Percentiles rank a stretch among this genome's conserved stretches.
Evolutionary conservation across 2,888 invertebrate species (phyloP).

Genomic region (Torymus auratus): DNA sequence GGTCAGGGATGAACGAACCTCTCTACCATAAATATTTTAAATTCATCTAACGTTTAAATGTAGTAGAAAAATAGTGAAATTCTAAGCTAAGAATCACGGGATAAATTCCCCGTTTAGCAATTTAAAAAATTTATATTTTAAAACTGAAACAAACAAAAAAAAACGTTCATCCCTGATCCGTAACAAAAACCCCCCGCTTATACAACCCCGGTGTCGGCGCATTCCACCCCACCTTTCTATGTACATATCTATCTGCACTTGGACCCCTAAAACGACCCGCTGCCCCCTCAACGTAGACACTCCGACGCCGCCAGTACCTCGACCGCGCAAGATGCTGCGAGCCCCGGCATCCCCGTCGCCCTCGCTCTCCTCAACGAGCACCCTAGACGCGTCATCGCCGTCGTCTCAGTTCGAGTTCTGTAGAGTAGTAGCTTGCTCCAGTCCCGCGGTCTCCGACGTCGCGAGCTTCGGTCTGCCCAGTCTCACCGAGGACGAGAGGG

Average conservation of each 20-base stretch:
- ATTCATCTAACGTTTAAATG: too few relatives aligned
- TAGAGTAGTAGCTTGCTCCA: slow-evolving; percentile 17
- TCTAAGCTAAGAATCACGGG: too few relatives aligned
- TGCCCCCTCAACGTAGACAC: too few relatives aligned
- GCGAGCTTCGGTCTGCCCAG: slow-evolving; percentile 47
- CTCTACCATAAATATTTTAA: too few relatives aligned
- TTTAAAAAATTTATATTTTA: too few relatives aligned
- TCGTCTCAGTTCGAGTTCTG: slow-evolving; percentile 12
- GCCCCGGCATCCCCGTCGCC: slow-evolving; percentile 1
- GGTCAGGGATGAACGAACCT: slow-evolving; percentile 1
- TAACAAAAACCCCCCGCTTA: neutral
- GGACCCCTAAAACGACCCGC: too few relatives aligned
- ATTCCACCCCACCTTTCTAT: neutral
- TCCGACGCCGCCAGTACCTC: slow-evolving; percentile 26
- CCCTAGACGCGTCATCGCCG: slow-evolving; percentile 1
- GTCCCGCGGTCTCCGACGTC: slow-evolving; percentile 15
- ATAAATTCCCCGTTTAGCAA: too few relatives aligned
- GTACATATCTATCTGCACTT: too few relatives aligned
- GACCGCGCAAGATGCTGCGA: slow-evolving; percentile 41
- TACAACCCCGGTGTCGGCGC: slow-evolving; percentile 1
- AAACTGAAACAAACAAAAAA: too few relatives aligned
- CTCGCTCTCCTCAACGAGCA: slow-evolving; percentile 1
- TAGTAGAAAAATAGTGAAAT: too few relatives aligned
- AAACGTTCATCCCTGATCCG: neutral
- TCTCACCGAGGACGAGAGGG: slow-evolving; percentile 56